Percentiles rank a stretch among this genome's conserved stretches.
Evolutionary conservation across 1,140 invertebrate genomes (phyloP).

Genomic region (Oryctes rhinoceros): DNA sequence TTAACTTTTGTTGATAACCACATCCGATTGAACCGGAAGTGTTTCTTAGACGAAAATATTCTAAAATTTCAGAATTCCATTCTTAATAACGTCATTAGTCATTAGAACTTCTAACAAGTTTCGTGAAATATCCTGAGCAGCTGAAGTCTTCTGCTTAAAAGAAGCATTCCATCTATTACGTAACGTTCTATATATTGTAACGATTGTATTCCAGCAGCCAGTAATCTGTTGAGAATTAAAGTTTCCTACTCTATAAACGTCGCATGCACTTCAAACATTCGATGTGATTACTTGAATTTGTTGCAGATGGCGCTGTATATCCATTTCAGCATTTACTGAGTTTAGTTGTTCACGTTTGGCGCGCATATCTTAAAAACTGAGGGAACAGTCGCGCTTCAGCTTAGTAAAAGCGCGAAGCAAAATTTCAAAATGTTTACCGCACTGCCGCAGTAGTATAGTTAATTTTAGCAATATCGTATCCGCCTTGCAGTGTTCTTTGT

Average conservation of each 20-base stretch:
- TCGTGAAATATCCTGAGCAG: too few species aligned
- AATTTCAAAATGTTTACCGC: conserved; percentile 30
- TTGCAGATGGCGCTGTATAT: neutral
- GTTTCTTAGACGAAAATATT: too few species aligned
- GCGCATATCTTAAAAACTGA: conserved; percentile 26
- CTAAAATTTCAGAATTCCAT: too few species aligned
- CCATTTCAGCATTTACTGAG: neutral
- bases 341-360: conserved; percentile 1
- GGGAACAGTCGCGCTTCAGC: neutral
- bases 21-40: too few species aligned
- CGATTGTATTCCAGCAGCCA: neutral
- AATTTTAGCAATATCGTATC: conserved; percentile 3
- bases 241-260: neutral
- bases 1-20: too few species aligned
- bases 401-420: conserved; percentile 29
- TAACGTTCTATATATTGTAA: too few species aligned
- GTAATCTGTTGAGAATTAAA: neutral
- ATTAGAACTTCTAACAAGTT: too few species aligned
- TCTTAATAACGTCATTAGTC: too few species aligned
- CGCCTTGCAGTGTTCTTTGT: conserved; percentile 4
- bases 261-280: neutral
- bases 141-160: too few species aligned
- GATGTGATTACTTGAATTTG: neutral
- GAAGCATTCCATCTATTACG: too few species aligned
- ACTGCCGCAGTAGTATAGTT: conserved; percentile 24